Conservation (phyloP, 2,797 vertebrate genomes). For the Cyclura pinguis region DNA sequence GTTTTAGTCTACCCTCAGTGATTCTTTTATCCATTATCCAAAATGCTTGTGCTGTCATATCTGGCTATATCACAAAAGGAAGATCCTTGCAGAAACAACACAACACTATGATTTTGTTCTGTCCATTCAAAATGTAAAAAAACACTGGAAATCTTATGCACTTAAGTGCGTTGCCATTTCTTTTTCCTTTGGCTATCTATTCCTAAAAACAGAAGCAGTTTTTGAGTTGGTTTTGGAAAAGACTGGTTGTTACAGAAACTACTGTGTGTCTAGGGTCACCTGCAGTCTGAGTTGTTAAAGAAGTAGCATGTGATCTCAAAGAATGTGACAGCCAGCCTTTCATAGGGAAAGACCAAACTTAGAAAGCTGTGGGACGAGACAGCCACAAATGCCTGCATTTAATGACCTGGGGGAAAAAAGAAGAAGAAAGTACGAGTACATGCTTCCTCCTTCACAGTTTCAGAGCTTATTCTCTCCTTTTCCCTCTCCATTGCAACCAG, state of each 20-base stretch:
- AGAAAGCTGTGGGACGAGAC: not conserved
- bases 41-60: not conserved
- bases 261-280: not conserved
- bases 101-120: not conserved
- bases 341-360: not conserved
- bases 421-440: too few relatives aligned
- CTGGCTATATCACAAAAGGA: not conserved
- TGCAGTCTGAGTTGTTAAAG: not conserved
- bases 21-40: not conserved
- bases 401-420: not conserved
- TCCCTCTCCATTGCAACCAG: not conserved
- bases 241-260: not conserved
- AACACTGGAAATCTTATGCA: not conserved
- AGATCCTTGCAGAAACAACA: not conserved
- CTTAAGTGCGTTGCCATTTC: not conserved
- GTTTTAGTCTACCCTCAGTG: not conserved
- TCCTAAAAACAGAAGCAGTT: not conserved
- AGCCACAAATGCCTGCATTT: not conserved
- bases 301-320: constrained; percentile 6
- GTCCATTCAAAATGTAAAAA: not conserved
- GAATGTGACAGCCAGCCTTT: not conserved
- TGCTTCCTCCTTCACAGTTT: not conserved
- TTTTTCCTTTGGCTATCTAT: not conserved
- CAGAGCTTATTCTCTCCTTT: not conserved
- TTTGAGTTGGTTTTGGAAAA: not conserved